Evolutionary conservation across 1,140 invertebrate genomes (phyloP), one percentile per base, ranked within the genome.

Genomic region (Apis laboriosa): DNA sequence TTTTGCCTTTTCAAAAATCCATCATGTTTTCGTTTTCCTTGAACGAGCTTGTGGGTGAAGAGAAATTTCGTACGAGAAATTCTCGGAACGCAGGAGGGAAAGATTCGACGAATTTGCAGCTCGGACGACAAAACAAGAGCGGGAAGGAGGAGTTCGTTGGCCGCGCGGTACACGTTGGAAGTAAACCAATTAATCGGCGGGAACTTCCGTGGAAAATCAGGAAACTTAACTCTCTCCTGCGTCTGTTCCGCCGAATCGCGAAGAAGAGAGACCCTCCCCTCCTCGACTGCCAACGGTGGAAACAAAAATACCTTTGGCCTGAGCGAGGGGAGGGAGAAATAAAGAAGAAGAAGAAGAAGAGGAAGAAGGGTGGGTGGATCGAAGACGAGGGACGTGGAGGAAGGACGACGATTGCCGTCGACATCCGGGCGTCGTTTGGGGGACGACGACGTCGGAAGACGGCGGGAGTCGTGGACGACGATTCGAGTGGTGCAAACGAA

Each of bases 151-250:
- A 90, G 88, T 90, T 91, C 83, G 83, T 91, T 90, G 90, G 86
- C 85, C 83, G 56, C 80, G 79, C 75, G 82, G 89, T 91, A 86
- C 80, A 77, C 86, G 75, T 80, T 78, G 83, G 90, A 90, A 90
- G 89, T 90, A 91, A 90, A 90, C 89, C 88, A 90, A 91, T 91
- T 91, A 91, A 91, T 86, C 75, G 80, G 84, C 61, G 78, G 87
- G 64, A 84, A 90, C 88, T 91, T 90, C 80, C 74, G 81, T 28
- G 68, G 86, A 88, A 88, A 91, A 91, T 91, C 89, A 83, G 84
- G 34, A 85, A 90, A 90, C 86, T 90, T 86, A 88, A 87, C 83
- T 90, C 75, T 43, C 76, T 55, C 75, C 71, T 68, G 21, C 79
- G 77, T 77, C 73, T 34, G 88, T 91, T 90, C 85, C 84, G 84